Evolutionary conservation across 2,888 invertebrate genomes (phyloP).

Genomic region (Phrixothrix hirtus): DNA sequence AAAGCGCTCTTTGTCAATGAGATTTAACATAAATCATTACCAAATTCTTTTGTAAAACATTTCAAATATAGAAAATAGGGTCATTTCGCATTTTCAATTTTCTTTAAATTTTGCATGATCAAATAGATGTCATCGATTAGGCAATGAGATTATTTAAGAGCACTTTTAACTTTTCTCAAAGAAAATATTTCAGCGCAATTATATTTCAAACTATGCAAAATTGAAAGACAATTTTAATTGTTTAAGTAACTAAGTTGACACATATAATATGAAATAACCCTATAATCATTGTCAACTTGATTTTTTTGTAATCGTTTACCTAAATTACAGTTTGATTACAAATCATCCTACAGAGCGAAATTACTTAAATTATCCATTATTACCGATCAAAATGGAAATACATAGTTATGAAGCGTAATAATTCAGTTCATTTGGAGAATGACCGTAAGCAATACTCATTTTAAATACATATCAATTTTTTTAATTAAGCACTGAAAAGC

Average conservation of each 20-base stretch:
- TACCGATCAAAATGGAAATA: constrained; percentile 45
- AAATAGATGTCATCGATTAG: no score
- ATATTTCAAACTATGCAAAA: no score
- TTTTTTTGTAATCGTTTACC: constrained; percentile 18
- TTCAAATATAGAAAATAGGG: constrained; percentile 19
- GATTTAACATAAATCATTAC: constrained; percentile 26
- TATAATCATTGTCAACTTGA: constrained; percentile 19
- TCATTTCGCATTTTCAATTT: no score
- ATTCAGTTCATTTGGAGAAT: constrained; percentile 31
- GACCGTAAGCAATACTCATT: constrained; percentile 32
- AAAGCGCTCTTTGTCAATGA: constrained; percentile 1
- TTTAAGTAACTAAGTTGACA: no score
- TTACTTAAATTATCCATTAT: constrained; percentile 45
- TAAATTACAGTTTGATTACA: constrained; percentile 38
- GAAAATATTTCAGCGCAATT: no score
- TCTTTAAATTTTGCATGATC: no score
- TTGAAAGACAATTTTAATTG: no score
- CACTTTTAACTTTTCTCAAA: no score
- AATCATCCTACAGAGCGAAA: constrained; percentile 42
- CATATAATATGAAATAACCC: no score
- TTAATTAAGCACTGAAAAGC: constrained; percentile 28
- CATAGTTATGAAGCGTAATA: constrained; percentile 49
- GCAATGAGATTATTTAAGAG: no score
- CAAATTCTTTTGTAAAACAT: constrained; percentile 22
- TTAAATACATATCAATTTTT: constrained; percentile 25